Conservation (phyloP, 2,113 vertebrate genomes). For the Bombycilla garrulus region DNA sequence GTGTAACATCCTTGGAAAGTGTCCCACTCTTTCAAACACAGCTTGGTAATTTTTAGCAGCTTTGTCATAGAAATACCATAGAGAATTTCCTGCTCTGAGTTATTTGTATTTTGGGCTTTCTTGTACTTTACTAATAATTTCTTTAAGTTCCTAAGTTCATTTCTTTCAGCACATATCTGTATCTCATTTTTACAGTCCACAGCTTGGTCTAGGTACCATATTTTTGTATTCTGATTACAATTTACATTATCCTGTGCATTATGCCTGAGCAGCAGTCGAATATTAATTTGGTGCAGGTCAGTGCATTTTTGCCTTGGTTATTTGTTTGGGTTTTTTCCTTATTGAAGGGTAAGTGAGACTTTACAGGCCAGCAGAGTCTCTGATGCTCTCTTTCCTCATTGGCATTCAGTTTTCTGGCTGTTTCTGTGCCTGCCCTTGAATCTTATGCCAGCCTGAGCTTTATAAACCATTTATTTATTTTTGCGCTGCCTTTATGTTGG, state of each 20-base stretch:
- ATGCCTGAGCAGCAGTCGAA: not conserved
- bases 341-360: not conserved
- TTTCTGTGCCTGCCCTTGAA: conserved; percentile 39
- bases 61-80: not conserved
- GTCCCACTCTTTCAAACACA: conserved; percentile 13
- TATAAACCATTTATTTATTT: conserved; percentile 50
- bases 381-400: not conserved
- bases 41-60: not conserved
- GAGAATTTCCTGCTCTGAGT: not conserved
- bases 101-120: not conserved
- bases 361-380: not conserved
- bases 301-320: not conserved
- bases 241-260: not conserved
- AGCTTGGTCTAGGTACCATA: not conserved
- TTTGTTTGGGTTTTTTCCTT: not conserved
- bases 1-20: conserved; percentile 36
- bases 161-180: not conserved
- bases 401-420: conserved; percentile 20
- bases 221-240: not conserved
- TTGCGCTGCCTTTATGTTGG: conserved; percentile 35
- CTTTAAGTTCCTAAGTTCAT: not conserved
- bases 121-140: conserved; percentile 21
- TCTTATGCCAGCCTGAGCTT: conserved; percentile 10
- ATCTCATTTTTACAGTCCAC: not conserved
- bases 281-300: not conserved